These are phyloP conservation scores for Trichogramma evanescens DNA, from an alignment of 2,888 invertebrate species.

Conservation along the genomic window DNA sequence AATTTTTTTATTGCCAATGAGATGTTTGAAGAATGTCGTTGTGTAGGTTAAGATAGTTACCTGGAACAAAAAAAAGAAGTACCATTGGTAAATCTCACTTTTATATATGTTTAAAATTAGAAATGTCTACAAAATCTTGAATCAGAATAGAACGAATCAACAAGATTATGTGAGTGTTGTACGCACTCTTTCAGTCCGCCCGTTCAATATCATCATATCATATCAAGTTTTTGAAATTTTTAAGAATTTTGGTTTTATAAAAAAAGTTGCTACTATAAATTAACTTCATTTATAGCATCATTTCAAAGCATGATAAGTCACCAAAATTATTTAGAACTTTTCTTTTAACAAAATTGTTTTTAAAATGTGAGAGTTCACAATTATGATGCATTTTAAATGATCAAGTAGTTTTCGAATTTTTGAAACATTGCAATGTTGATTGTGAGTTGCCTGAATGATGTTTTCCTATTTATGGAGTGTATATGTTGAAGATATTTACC, in stretches of 20 bases:
- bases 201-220: constrained; percentile 50
- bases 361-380: neutral
- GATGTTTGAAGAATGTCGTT: too few relatives aligned
- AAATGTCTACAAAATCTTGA: neutral
- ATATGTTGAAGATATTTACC: constrained; percentile 8
- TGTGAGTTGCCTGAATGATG: too few relatives aligned
- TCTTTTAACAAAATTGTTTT: neutral
- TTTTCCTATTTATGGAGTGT: too few relatives aligned
- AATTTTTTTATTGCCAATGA: too few relatives aligned
- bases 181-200: constrained; percentile 50
- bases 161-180: constrained; percentile 36
- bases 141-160: constrained; percentile 20
- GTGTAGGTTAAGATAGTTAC: too few relatives aligned
- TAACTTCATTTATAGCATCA: too few relatives aligned
- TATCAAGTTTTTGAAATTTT: constrained; percentile 10
- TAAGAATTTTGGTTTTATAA: neutral
- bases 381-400: too few relatives aligned
- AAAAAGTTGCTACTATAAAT: constrained; percentile 2
- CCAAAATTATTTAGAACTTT: neutral
- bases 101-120: neutral
- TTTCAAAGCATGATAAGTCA: neutral
- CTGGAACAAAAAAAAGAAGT: too few relatives aligned
- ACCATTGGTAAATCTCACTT: too few relatives aligned
- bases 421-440: too few relatives aligned
- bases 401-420: too few relatives aligned